Conservation (phyloP, 2,797 vertebrate species). For the Tarsius wallacei region DNA sequence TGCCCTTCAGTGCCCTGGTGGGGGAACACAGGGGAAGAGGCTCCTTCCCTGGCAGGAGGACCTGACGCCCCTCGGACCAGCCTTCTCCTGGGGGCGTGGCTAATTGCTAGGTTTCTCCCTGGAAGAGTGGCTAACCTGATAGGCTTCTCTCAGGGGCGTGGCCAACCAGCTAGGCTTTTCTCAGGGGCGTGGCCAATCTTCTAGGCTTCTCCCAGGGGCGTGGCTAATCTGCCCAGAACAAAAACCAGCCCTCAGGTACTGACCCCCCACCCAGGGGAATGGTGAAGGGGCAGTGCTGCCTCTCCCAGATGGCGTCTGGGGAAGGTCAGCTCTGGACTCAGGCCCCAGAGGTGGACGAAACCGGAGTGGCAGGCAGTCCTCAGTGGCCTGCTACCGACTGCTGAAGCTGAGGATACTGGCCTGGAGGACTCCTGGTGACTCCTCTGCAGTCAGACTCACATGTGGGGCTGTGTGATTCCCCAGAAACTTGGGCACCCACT, state of each 20-base stretch:
- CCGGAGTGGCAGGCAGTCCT: neutral
- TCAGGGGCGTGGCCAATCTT: no score
- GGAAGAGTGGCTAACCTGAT: no score
- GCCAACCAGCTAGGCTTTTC: no score
- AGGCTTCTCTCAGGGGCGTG: no score
- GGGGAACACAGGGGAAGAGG: neutral
- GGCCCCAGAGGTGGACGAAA: neutral
- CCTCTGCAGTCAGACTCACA: fast-evolving
- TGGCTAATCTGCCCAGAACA: neutral
- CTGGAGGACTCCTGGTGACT: neutral
- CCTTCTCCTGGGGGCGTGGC: no score
- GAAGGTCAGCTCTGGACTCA: neutral
- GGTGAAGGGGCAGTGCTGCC: neutral
- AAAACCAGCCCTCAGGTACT: neutral
- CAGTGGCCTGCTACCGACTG: no score
- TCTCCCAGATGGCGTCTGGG: neutral
- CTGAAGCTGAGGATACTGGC: fast-evolving
- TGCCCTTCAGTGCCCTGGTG: neutral
- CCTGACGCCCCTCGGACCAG: no score
- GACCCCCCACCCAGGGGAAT: neutral
- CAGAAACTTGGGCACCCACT: fast-evolving
- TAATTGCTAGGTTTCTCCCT: no score
- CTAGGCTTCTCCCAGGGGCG: no score
- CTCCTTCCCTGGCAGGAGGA: no score
- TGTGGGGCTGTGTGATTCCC: fast-evolving